Evolutionary conservation across 2,113 vertebrate genomes (phyloP).

Genomic region (Lycaon pictus): DNA sequence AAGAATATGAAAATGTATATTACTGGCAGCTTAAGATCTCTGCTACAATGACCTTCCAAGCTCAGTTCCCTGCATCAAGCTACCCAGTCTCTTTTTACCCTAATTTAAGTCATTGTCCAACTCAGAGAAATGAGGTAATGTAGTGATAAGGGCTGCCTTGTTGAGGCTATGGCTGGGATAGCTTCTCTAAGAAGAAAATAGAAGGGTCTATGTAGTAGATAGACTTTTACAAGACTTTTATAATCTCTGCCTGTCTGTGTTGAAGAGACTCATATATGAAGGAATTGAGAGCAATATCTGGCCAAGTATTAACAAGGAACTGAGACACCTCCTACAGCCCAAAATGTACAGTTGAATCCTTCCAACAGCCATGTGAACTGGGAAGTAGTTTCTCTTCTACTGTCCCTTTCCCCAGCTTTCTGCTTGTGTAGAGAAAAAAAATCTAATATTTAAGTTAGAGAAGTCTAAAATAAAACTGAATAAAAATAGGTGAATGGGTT

Average conservation of each 20-base stretch:
- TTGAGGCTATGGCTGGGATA: not conserved
- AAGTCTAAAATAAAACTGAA: slow-evolving; percentile 1
- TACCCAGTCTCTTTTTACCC: not conserved
- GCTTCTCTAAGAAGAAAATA: not conserved
- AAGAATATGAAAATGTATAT: not conserved
- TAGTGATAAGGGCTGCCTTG: not conserved
- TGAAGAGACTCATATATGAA: not conserved
- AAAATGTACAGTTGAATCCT: not conserved
- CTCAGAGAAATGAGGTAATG: not conserved
- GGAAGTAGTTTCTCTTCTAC: slow-evolving; percentile 13
- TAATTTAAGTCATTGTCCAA: slow-evolving; percentile 15
- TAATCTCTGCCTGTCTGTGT: not conserved
- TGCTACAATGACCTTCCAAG: not conserved
- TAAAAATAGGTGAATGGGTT: slow-evolving; percentile 23
- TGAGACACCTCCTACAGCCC: not conserved
- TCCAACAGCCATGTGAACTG: not conserved
- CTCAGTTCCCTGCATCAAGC: not conserved
- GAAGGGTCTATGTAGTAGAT: not conserved
- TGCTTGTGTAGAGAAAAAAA: not conserved
- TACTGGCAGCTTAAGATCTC: not conserved
- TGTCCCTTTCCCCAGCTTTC: not conserved
- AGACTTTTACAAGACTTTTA: not conserved
- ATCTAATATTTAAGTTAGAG: slow-evolving; percentile 44
- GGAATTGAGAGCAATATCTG: not conserved
- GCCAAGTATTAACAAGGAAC: not conserved